These are phyloP conservation scores for Trachemys scripta DNA, from an alignment of 2,113 vertebrate genomes.

Conservation along the genomic window DNA sequence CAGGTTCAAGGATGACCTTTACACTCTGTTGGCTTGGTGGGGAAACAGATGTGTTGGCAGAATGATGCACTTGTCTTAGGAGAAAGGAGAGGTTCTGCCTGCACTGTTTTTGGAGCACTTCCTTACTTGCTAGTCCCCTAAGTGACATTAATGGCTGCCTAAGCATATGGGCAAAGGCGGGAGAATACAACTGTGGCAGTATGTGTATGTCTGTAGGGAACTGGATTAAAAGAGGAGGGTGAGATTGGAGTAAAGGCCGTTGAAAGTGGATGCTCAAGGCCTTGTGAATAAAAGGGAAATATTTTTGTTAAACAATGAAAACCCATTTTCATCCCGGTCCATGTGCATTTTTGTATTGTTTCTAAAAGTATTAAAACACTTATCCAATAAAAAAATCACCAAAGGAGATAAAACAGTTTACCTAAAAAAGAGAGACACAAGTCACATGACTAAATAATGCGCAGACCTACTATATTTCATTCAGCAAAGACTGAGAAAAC, in stretches of 20 bases:
- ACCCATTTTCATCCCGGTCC: conserved; percentile 4
- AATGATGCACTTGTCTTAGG: not conserved
- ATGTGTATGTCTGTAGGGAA: not conserved
- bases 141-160: not conserved
- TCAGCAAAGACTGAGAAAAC: not conserved
- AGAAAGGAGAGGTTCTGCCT: conserved; percentile 40
- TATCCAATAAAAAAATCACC: conserved; percentile 23
- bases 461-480: not conserved
- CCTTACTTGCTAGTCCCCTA: conserved; percentile 11
- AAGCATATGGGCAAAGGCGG: not conserved
- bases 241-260: not conserved
- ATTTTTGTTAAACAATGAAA: not conserved
- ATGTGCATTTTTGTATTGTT: conserved; percentile 12
- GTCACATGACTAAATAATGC: not conserved
- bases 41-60: conserved; percentile 68
- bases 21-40: not conserved
- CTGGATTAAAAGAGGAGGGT: not conserved
- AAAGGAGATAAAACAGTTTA: conserved; percentile 3
- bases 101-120: not conserved
- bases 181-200: not conserved
- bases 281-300: not conserved
- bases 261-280: not conserved
- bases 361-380: conserved; percentile 23
- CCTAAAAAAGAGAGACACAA: not conserved
- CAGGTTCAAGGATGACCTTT: conserved; percentile 40